Conservation (phyloP, 2,797 vertebrate genomes). For the Poecilia velifera region DNA sequence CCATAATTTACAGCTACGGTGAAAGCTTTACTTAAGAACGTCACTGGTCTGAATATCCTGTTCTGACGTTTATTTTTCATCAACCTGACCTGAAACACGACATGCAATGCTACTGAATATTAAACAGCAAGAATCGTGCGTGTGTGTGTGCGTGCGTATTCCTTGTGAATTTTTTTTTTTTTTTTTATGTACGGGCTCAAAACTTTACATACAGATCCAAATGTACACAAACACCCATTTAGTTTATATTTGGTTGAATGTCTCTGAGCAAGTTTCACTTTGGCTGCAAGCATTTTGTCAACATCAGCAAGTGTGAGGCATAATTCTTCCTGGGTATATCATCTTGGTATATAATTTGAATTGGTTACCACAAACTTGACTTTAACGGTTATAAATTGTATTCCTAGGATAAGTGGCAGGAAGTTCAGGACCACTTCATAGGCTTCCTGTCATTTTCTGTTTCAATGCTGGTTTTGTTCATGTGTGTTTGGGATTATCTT, state of each 20-base stretch:
- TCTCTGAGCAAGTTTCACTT: neutral
- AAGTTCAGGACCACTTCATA: neutral
- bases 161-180: neutral
- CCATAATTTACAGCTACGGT: neutral
- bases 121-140: neutral
- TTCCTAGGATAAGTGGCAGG: neutral
- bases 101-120: neutral
- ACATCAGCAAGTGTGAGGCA: neutral
- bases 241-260: neutral
- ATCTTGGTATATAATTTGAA: neutral
- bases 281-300: neutral
- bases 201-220: neutral
- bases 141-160: neutral
- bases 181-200: neutral
- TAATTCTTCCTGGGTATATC: neutral
- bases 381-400: neutral
- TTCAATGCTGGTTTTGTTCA: neutral
- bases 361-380: neutral
- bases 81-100: neutral
- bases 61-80: neutral
- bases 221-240: neutral
- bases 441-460: neutral
- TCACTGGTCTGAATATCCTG: neutral
- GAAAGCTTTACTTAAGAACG: neutral
- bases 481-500: neutral